These are phyloP conservation scores for Hermaeophaga mercurialis DNA, from an alignment of 2,888 invertebrate species.

Conservation along the genomic window DNA sequence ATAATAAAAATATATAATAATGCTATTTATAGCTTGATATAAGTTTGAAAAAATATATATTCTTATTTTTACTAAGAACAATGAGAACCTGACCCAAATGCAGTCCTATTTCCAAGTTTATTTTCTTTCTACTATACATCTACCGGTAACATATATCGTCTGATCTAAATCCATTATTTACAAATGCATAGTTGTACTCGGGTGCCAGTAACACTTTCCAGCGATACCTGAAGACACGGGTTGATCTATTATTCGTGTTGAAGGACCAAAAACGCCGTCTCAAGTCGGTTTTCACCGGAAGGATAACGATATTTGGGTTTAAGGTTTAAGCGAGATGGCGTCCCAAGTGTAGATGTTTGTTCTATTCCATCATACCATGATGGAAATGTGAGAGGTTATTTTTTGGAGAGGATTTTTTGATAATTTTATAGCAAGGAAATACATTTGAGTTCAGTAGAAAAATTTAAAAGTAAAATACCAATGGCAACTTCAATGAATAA, in stretches of 20 bases:
- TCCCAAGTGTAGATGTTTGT: background rate
- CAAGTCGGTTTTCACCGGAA: background rate
- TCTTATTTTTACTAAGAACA: too few species aligned
- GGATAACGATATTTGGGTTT: slow-evolving; percentile 4
- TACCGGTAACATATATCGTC: background rate
- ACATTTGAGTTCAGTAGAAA: too few species aligned
- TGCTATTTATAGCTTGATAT: too few species aligned
- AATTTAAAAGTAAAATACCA: too few species aligned
- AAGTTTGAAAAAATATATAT: too few species aligned
- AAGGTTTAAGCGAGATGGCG: background rate
- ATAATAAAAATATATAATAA: too few species aligned
- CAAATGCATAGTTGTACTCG: slow-evolving; percentile 2
- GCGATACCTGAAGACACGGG: background rate
- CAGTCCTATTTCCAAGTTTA: background rate
- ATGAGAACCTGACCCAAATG: too few species aligned
- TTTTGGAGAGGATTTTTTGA: too few species aligned
- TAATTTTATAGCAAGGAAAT: too few species aligned
- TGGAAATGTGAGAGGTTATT: too few species aligned
- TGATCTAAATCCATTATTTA: background rate
- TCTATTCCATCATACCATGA: too few species aligned
- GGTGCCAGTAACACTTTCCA: background rate
- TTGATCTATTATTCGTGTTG: slow-evolving; percentile 8
- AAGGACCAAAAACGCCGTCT: background rate
- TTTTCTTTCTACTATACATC: background rate
- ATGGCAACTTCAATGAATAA: too few species aligned